Evolutionary conservation across 2,888 invertebrate genomes (phyloP).

Genomic region (Dryocosmus kuriphilus): DNA sequence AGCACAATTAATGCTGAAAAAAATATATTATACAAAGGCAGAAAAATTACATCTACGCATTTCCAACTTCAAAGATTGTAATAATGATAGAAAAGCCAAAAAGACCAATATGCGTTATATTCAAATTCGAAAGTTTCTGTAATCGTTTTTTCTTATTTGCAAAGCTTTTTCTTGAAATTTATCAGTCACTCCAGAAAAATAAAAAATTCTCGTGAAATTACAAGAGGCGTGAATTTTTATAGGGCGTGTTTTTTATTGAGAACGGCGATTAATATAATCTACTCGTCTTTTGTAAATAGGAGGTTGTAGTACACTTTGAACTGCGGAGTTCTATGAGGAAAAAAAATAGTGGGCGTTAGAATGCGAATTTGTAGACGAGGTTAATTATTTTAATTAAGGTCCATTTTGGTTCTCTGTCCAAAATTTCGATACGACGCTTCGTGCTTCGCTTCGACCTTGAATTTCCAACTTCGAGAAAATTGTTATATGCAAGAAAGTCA

Average conservation of each 20-base stretch:
- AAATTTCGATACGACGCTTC: constrained; percentile 28
- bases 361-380: neutral
- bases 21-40: neutral
- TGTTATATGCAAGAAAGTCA: neutral
- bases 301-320: neutral
- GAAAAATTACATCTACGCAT: constrained; percentile 3
- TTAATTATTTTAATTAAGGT: constrained; percentile 2
- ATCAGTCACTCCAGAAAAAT: neutral
- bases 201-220: neutral
- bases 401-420: constrained; percentile 20
- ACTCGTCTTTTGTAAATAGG: constrained; percentile 17
- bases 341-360: neutral
- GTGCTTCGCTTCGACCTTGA: constrained; percentile 37
- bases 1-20: constrained; percentile 2
- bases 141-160: constrained; percentile 36
- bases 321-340: neutral
- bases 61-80: constrained; percentile 26
- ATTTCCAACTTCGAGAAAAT: constrained; percentile 29
- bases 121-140: constrained; percentile 35
- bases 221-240: neutral
- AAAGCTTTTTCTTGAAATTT: constrained; percentile 33
- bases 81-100: constrained; percentile 24
- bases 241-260: constrained; percentile 2
- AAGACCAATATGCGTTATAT: constrained; percentile 35
- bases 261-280: neutral